These are phyloP conservation scores for Manis crassicaudata DNA, from an alignment of 2,797 vertebrate genomes.

Conservation along the genomic window DNA sequence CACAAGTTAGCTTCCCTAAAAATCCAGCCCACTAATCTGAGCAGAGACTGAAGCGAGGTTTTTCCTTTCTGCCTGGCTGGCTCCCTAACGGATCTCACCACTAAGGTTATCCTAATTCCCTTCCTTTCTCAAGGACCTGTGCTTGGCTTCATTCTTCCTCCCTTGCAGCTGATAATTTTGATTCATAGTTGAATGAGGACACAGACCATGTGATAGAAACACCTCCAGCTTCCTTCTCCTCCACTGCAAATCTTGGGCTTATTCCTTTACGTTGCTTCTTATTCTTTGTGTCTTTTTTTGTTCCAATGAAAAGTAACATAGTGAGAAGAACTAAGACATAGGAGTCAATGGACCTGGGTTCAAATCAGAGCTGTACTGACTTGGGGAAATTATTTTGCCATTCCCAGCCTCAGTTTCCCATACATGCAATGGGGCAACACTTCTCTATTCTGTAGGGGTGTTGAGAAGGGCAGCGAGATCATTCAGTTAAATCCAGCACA, in stretches of 20 bases:
- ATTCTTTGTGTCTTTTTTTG: background rate
- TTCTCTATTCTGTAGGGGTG: background rate
- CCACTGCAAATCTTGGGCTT: background rate
- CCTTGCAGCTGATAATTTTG: background rate
- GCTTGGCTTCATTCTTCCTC: background rate
- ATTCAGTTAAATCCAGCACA: background rate
- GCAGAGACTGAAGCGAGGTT: background rate
- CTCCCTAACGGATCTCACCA: background rate
- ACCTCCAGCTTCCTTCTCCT: background rate
- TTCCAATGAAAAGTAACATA: background rate
- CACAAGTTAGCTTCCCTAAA: background rate
- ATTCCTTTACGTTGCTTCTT: background rate
- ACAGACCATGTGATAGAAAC: background rate
- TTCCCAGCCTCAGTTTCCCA: background rate
- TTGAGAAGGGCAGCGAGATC: background rate
- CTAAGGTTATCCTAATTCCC: background rate
- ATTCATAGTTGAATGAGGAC: background rate
- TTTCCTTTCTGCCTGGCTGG: background rate
- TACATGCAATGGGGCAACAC: too few relatives aligned
- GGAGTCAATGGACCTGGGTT: background rate
- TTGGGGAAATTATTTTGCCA: background rate
- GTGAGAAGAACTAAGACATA: background rate
- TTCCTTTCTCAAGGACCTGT: background rate
- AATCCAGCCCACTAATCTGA: background rate
- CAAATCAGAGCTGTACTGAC: background rate